These are phyloP conservation scores for Volucella inanis DNA, from an alignment of 2,888 invertebrate genomes.

Conservation along the genomic window DNA sequence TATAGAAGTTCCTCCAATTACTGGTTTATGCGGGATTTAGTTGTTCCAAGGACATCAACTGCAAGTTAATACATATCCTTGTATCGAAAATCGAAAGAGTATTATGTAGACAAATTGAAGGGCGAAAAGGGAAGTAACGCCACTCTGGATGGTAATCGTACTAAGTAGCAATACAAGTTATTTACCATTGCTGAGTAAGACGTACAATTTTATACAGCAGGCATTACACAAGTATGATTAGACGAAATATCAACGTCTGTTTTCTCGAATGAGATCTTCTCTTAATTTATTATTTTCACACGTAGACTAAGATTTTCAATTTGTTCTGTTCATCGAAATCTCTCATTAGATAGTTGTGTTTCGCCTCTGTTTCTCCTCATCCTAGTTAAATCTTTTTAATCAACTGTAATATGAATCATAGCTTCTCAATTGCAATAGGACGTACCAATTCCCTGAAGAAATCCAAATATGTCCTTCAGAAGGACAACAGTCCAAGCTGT, in stretches of 20 bases:
- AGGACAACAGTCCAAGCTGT: too few relatives aligned
- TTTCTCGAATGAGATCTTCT: slow-evolving; percentile 69
- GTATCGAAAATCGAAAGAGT: slow-evolving; percentile 88
- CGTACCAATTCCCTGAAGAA: too few relatives aligned
- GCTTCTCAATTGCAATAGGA: too few relatives aligned
- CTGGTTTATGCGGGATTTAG: slow-evolving; percentile 90
- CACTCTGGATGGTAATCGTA: slow-evolving; percentile 54
- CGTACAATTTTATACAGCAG: slow-evolving; percentile 28
- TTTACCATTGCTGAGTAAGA: slow-evolving; percentile 61
- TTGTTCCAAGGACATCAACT: slow-evolving; percentile 91
- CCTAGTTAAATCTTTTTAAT: too few relatives aligned
- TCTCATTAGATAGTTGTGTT: too few relatives aligned
- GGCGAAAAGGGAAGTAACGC: slow-evolving; percentile 62
- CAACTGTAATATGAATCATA: too few relatives aligned
- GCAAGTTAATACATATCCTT: slow-evolving; percentile 93
- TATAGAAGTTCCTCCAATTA: slow-evolving; percentile 89
- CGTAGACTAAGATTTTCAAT: slow-evolving; percentile 53
- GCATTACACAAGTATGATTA: slow-evolving; percentile 48
- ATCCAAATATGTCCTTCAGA: too few relatives aligned
- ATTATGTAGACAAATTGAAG: too few relatives aligned
- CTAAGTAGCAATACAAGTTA: slow-evolving; percentile 65
- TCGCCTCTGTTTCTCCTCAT: too few relatives aligned
- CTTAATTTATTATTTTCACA: slow-evolving; percentile 64
- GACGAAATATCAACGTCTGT: slow-evolving; percentile 39
- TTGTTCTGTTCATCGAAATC: slow-evolving; percentile 41